These are phyloP conservation scores for Apteryx mantelli DNA, from an alignment of 2,113 vertebrate genomes.

Conservation along the genomic window DNA sequence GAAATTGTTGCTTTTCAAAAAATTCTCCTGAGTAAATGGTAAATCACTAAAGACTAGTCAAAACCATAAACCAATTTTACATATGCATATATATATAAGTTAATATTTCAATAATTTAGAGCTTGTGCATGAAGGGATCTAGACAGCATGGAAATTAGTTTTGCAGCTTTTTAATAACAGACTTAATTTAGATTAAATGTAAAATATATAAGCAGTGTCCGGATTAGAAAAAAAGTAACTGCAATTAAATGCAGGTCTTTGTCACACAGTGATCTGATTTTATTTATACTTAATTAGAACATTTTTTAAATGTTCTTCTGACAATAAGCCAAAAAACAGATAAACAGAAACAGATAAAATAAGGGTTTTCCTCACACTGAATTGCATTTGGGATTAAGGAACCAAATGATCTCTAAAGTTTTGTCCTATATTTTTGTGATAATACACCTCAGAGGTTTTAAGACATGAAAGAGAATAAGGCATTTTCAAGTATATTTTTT, in stretches of 20 bases:
- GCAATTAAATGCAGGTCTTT: neutral
- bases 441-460: neutral
- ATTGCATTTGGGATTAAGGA: constrained; percentile 28
- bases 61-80: neutral
- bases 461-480: constrained; percentile 1
- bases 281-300: neutral
- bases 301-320: neutral
- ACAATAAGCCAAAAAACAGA: neutral
- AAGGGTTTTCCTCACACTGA: neutral
- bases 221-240: neutral
- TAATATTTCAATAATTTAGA: neutral
- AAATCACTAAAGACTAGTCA: neutral
- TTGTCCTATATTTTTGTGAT: constrained; percentile 21
- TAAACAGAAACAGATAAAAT: neutral
- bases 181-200: neutral
- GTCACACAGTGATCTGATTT: neutral
- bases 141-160: neutral
- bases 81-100: neutral
- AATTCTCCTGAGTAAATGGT: neutral
- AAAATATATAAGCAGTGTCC: neutral
- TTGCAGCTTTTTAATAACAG: neutral
- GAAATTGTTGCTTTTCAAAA: neutral
- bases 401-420: constrained; percentile 17
- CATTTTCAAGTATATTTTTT: neutral
- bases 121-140: neutral